A percentile compares a stretch with the other conserved stretches of the same genome.
Conservation (phyloP, 2,888 invertebrate genomes). For the Eretmocerus hayati region DNA sequence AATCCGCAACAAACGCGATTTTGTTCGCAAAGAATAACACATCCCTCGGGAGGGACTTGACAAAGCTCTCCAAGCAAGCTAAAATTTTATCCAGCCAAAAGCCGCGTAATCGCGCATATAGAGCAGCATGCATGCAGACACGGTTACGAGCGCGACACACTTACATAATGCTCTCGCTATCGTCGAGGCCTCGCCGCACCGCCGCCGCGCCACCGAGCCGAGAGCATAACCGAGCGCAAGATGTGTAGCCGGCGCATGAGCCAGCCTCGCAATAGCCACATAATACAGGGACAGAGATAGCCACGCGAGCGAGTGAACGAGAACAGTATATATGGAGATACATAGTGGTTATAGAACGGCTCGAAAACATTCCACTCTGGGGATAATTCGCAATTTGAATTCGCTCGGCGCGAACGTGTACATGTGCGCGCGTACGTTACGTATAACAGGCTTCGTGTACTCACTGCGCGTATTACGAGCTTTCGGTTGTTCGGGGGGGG, state of each 20-base stretch:
- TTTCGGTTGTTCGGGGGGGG: too few species aligned
- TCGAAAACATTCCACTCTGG: slow-evolving; percentile 10
- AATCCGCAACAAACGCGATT: too few species aligned
- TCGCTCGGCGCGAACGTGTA: slow-evolving; percentile 1
- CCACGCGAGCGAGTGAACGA: too few species aligned
- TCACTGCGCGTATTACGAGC: too few species aligned
- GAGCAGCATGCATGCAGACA: not conserved
- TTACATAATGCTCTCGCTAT: slow-evolving; percentile 4
- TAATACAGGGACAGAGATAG: not conserved
- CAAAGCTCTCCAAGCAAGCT: not conserved
- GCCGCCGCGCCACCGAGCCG: too few species aligned
- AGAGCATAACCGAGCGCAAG: not conserved
- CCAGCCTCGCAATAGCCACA: too few species aligned
- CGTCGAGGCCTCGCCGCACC: slow-evolving; percentile 7
- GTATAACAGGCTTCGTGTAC: too few species aligned
- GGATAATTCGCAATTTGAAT: slow-evolving; percentile 17
- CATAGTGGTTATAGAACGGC: too few species aligned
- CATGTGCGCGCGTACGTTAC: not conserved
- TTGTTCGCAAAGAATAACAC: too few species aligned
- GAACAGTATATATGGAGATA: too few species aligned
- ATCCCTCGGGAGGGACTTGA: too few species aligned
- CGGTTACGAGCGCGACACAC: slow-evolving; percentile 5
- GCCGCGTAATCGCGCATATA: slow-evolving; percentile 1
- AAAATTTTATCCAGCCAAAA: not conserved
- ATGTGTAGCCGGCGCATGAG: too few species aligned